Percentiles rank a stretch among this genome's conserved stretches.
Evolutionary conservation across 2,888 invertebrate genomes (phyloP).

Genomic region (Oscheius sp.): DNA sequence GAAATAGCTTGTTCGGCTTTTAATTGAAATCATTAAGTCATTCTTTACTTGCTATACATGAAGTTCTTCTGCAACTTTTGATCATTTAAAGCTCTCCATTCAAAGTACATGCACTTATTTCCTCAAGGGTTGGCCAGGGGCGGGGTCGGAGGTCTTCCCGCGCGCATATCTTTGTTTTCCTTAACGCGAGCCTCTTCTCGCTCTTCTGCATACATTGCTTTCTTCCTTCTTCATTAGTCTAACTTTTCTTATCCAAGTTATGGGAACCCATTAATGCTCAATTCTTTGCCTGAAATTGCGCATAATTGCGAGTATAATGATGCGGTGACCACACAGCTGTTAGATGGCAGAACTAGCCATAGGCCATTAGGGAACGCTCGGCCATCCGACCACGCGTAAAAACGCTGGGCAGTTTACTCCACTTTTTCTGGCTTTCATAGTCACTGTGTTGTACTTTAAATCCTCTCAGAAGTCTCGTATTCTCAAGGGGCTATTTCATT

Average conservation of each 20-base stretch:
- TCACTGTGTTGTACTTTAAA: too few relatives aligned
- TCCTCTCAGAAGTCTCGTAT: too few relatives aligned
- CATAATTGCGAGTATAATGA: slow-evolving; percentile 28
- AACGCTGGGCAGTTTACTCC: slow-evolving; percentile 19
- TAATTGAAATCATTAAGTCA: too few relatives aligned
- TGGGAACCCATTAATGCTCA: not conserved
- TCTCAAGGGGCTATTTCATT: slow-evolving; percentile 2
- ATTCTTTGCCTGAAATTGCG: slow-evolving; percentile 15
- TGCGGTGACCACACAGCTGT: slow-evolving; percentile 22
- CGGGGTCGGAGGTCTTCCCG: slow-evolving; percentile 26
- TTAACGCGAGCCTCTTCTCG: slow-evolving; percentile 28
- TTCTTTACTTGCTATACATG: not conserved
- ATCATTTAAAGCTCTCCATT: not conserved
- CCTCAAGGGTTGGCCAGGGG: slow-evolving; percentile 20
- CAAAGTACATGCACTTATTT: slow-evolving; percentile 20
- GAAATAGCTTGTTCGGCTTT: too few relatives aligned
- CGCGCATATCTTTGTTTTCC: slow-evolving; percentile 30
- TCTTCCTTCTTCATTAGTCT: slow-evolving; percentile 5
- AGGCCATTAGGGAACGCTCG: slow-evolving; percentile 27
- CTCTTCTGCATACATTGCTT: slow-evolving; percentile 15
- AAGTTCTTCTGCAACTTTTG: too few relatives aligned
- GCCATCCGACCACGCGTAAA: slow-evolving; percentile 27
- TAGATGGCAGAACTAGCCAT: slow-evolving; percentile 25
- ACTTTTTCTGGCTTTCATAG: too few relatives aligned
- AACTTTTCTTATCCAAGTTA: not conserved